A percentile compares a stretch with the other conserved stretches of the same genome.
These are phyloP conservation scores for Nebria ingens DNA, from an alignment of 1,140 invertebrate species.

Conservation along the genomic window DNA sequence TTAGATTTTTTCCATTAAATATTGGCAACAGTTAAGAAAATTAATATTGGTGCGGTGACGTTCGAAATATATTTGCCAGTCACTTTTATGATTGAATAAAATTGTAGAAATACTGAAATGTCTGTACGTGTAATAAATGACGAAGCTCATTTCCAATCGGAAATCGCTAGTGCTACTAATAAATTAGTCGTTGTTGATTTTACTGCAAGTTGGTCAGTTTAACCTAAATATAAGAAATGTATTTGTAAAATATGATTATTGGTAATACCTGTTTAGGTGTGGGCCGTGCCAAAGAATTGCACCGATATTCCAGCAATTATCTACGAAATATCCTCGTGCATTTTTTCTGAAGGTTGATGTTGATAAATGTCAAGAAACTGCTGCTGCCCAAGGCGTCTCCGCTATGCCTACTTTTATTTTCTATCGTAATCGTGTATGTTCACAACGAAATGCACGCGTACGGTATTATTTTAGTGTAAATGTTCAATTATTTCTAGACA, in stretches of 20 bases:
- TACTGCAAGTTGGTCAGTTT: slow-evolving; percentile 71
- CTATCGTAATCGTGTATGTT: slow-evolving; percentile 67
- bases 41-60: no score
- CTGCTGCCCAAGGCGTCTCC: slow-evolving; percentile 71
- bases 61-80: background rate
- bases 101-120: slow-evolving; percentile 24
- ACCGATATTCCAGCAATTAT: slow-evolving; percentile 78
- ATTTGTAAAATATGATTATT: slow-evolving; percentile 15
- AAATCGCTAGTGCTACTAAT: slow-evolving; percentile 66
- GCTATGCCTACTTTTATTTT: slow-evolving; percentile 99
- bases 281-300: slow-evolving; percentile 90
- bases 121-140: slow-evolving; percentile 40
- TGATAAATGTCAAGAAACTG: slow-evolving; percentile 77
- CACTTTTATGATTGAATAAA: background rate
- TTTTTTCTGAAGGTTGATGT: slow-evolving; percentile 95
- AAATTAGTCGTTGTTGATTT: slow-evolving; percentile 94
- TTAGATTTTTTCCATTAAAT: no score
- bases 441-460: slow-evolving; percentile 7
- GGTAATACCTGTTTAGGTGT: slow-evolving; percentile 53
- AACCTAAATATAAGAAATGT: no score
- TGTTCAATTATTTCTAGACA: slow-evolving; percentile 41
- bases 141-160: slow-evolving; percentile 72
- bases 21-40: no score
- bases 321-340: slow-evolving; percentile 75
- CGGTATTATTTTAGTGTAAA: no score